Evolutionary conservation across 2,113 vertebrate species (phyloP).

Genomic region (Pholis gunnellus): DNA sequence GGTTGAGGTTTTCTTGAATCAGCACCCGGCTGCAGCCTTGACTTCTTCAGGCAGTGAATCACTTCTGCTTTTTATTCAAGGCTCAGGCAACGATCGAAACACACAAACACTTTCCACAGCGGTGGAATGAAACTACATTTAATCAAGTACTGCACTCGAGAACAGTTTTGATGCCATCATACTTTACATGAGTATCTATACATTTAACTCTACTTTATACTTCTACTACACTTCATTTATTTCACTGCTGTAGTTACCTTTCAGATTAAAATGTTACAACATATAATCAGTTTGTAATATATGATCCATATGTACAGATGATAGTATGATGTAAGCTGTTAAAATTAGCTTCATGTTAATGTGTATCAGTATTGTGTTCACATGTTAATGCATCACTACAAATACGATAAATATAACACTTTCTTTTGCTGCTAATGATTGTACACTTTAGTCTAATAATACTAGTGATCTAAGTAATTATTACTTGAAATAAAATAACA

Average conservation of each 20-base stretch:
- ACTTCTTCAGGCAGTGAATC: constrained; percentile 19
- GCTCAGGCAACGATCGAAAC: background rate
- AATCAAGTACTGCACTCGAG: background rate
- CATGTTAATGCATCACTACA: background rate
- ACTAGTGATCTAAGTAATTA: background rate
- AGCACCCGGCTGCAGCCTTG: background rate
- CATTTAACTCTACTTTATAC: background rate
- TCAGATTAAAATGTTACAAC: background rate
- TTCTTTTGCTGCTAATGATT: background rate
- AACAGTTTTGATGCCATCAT: background rate
- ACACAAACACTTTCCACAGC: background rate
- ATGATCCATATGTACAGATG: background rate
- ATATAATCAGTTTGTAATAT: background rate
- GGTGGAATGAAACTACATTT: background rate
- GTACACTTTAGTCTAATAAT: background rate
- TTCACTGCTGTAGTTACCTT: background rate
- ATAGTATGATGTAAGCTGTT: background rate
- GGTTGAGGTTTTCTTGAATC: constrained; percentile 36
- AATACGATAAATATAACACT: background rate
- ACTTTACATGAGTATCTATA: background rate
- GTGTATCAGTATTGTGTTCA: no score
- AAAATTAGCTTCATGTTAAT: background rate
- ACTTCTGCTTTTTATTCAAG: constrained; percentile 10
- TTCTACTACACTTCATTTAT: background rate
- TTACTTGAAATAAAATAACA: background rate